Evolutionary conservation across 2,113 vertebrate species (phyloP).

Genomic region (Rhinogobius similis): DNA sequence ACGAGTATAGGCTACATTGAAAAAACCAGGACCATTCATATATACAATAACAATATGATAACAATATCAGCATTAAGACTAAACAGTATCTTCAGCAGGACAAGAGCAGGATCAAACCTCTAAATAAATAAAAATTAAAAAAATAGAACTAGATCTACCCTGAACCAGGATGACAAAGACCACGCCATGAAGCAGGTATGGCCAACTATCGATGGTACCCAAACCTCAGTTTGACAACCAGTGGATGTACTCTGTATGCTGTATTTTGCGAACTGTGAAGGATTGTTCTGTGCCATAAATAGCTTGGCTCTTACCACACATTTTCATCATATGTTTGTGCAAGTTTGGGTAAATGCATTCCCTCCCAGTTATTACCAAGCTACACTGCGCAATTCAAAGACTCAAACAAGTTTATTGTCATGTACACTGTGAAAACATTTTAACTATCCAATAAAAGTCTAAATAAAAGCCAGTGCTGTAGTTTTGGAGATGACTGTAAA

Average conservation of each 20-base stretch:
- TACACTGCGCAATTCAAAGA: background rate
- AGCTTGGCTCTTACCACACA: background rate
- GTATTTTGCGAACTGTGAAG: background rate
- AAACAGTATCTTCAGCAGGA: too few relatives aligned
- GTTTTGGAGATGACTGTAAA: too few relatives aligned
- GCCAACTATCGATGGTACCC: background rate
- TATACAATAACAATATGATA: background rate
- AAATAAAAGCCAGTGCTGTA: background rate
- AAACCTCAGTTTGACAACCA: background rate
- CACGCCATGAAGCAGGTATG: background rate
- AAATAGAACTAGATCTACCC: too few relatives aligned
- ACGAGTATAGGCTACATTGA: background rate
- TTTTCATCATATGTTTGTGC: slow-evolving; percentile 1
- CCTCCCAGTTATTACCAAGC: background rate
- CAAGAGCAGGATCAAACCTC: too few relatives aligned
- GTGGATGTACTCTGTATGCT: background rate
- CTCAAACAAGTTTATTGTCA: background rate
- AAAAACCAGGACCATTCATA: background rate
- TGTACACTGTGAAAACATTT: background rate
- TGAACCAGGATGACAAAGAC: too few relatives aligned
- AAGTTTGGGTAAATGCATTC: background rate
- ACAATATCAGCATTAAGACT: background rate
- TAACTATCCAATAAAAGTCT: background rate
- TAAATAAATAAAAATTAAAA: too few relatives aligned
- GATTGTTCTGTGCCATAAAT: background rate